Evolutionary conservation across 2,113 vertebrate genomes (phyloP), one percentile per base, ranked within the genome.

Genomic region (Channa argus): DNA sequence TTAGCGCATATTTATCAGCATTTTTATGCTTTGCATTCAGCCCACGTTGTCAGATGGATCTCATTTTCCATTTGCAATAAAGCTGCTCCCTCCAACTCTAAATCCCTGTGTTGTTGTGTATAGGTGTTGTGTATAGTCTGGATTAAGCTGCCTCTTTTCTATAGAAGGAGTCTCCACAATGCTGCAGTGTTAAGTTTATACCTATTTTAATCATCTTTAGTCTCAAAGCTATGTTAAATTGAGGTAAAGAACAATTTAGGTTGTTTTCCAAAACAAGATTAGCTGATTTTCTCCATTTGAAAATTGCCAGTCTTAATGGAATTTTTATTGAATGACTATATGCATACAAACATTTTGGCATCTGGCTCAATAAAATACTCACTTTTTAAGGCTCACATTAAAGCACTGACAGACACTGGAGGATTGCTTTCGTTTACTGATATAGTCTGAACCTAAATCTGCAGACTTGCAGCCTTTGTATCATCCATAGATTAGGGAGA

Each of bases 21-120:
- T 52, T 62, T 5, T 4, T 11, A 6, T 10, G 10, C 62, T 86
- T 49, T 63, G 65, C 54, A 88, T 80, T 75, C 82, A 37, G 68
- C 54, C 77, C 77, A 83, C 69, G 61, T 79, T 61, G 55, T 65
- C 54, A 47, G 70, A 59, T 33, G 12, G 72, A 56, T 77, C 80
- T 71, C 59, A 66, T 83, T 83, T 75, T 80, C 71, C 44, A 77
- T 85, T 77, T 52, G 52, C 66, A 55, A 65, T 87, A 74, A 85
- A 64, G 63, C 70, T 9, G 14, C 49, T 6, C 43, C 49, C 58
- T 65, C 75, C 47, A n/a, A 58, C 74, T 80, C 56, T 73, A 78
- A 86, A 85, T 83, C 79, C 71, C 9, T 55, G 44, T 39, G 39
- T 72, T 83, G 77, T 88, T 85, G 74, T 71, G 41, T 41, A 34